Evolutionary conservation across 2,888 invertebrate genomes (phyloP).

Genomic region (Acrocyrtus sp.): DNA sequence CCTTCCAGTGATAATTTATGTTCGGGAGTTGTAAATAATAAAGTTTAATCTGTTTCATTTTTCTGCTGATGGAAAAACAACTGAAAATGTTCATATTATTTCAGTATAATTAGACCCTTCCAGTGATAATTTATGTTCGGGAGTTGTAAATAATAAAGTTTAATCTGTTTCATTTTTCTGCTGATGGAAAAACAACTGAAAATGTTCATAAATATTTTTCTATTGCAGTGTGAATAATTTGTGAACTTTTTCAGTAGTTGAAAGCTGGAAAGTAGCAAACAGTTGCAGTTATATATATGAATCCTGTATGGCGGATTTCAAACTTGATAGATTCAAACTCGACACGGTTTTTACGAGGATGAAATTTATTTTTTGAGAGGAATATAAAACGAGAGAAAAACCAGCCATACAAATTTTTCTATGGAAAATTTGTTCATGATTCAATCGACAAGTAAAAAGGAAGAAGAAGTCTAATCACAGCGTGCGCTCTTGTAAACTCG

Average conservation of each 20-base stretch:
- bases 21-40: not conserved
- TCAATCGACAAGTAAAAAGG: not conserved
- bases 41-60: not conserved
- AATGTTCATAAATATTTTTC: too few species aligned
- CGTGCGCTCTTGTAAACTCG: not conserved
- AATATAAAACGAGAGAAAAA: too few species aligned
- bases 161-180: not conserved
- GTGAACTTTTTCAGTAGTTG: too few species aligned
- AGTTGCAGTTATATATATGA: not conserved
- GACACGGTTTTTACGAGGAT: too few species aligned
- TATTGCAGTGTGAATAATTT: too few species aligned
- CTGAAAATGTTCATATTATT: too few species aligned
- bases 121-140: not conserved
- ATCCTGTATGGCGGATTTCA: too few species aligned
- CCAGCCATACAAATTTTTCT: not conserved
- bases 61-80: too few species aligned
- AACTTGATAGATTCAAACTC: too few species aligned
- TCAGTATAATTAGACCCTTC: not conserved
- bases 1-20: not conserved
- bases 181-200: too few species aligned
- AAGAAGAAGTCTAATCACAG: conserved; percentile 15
- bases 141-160: not conserved
- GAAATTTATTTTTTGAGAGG: too few species aligned
- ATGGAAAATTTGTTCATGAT: not conserved
- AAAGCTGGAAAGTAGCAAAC: not conserved